These are phyloP conservation scores for Ectemnius cavifrons DNA, from an alignment of 2,888 invertebrate genomes.

Conservation along the genomic window DNA sequence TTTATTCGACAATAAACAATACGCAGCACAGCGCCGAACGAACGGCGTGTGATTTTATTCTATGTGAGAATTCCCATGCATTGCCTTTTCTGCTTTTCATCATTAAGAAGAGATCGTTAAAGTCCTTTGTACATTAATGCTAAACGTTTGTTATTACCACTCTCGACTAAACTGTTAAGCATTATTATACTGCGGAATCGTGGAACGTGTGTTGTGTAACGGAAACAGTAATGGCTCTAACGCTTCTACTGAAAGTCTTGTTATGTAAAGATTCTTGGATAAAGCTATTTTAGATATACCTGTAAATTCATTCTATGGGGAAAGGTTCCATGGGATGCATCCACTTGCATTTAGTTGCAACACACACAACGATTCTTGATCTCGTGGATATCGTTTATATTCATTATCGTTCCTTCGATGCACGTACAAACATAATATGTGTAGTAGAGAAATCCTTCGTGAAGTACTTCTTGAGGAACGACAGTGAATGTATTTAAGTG, in stretches of 20 bases:
- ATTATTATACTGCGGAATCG: constrained; percentile 53
- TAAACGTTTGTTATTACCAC: constrained; percentile 55
- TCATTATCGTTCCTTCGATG: constrained; percentile 77
- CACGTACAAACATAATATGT: constrained; percentile 66
- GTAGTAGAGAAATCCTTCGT: constrained; percentile 71
- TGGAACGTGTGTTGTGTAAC: constrained; percentile 35
- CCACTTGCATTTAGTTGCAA: constrained; percentile 78
- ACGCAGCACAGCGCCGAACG: constrained; percentile 1
- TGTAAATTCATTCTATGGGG: constrained; percentile 75
- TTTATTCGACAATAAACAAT: too few relatives aligned
- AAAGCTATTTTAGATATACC: constrained; percentile 73
- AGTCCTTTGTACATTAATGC: constrained; percentile 44
- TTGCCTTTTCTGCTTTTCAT: constrained; percentile 5
- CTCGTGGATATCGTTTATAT: constrained; percentile 78
- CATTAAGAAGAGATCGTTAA: constrained; percentile 27
- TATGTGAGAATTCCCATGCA: constrained; percentile 36
- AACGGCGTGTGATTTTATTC: constrained; percentile 18
- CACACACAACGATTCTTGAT: constrained; percentile 79
- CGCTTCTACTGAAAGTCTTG: constrained; percentile 55
- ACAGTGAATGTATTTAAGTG: constrained; percentile 78
- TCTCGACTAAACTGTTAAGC: constrained; percentile 55
- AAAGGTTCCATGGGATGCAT: constrained; percentile 77
- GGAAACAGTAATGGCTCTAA: constrained; percentile 45
- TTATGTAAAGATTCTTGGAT: constrained; percentile 56
- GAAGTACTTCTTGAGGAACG: constrained; percentile 77